These are phyloP conservation scores for Urophycis tenuis DNA, from an alignment of 2,797 vertebrate species.

Conservation along the genomic window DNA sequence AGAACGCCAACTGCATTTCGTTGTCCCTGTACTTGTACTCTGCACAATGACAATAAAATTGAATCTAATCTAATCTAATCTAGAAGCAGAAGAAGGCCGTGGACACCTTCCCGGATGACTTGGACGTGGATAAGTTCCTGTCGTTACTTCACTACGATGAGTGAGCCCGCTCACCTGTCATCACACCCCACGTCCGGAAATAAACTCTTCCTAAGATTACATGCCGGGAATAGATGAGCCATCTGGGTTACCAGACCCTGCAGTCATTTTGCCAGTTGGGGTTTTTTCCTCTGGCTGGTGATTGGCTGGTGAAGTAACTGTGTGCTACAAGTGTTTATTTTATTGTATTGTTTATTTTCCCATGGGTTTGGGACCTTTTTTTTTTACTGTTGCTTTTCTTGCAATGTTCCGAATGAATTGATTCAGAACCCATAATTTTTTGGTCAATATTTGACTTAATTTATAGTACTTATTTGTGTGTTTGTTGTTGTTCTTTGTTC, in stretches of 20 bases:
- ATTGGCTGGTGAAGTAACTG: background rate
- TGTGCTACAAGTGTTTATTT: background rate
- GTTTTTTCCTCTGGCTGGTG: background rate
- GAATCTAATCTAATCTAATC: no score
- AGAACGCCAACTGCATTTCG: no score
- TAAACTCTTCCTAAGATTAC: slow-evolving; percentile 37
- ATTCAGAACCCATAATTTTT: slow-evolving; percentile 30
- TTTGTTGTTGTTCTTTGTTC: slow-evolving; percentile 11
- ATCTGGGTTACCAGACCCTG: slow-evolving; percentile 47
- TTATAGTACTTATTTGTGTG: slow-evolving; percentile 9
- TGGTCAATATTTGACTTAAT: slow-evolving; percentile 67
- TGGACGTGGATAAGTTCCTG: slow-evolving; percentile 98
- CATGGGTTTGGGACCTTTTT: slow-evolving; percentile 37
- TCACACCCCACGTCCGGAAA: slow-evolving; percentile 18
- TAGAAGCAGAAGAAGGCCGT: slow-evolving; percentile 84
- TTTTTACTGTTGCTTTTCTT: slow-evolving; percentile 15
- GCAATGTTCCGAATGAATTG: slow-evolving; percentile 19
- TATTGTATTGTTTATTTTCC: background rate
- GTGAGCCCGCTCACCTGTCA: slow-evolving; percentile 55
- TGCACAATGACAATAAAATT: no score
- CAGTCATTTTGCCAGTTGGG: slow-evolving; percentile 3
- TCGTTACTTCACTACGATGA: slow-evolving; percentile 97
- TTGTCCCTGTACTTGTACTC: no score
- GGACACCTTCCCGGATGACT: slow-evolving; percentile 88
- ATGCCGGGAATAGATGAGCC: slow-evolving; percentile 56